phyloP scores from a whole-genome alignment of 2,113 vertebrate genomes.

The Tor tambroides region DNA sequence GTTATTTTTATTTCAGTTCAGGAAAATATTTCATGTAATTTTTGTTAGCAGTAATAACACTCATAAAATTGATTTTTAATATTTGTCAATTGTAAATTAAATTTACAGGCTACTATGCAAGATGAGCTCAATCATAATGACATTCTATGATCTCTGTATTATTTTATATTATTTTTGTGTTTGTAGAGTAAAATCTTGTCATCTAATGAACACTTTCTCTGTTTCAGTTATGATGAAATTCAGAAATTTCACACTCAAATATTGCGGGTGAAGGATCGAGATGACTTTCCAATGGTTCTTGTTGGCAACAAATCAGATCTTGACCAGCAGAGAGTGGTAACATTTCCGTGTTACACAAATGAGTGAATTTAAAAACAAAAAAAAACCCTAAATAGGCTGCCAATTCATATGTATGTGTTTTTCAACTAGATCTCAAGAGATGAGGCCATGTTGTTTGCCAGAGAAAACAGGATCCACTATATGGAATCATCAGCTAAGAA shows the following conservation, averaged over 20 bases:
- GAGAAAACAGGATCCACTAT: constrained; percentile 83
- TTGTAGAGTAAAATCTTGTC: not conserved
- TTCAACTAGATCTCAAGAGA: constrained; percentile 78
- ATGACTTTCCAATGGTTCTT: constrained; percentile 88
- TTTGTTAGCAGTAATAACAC: not conserved
- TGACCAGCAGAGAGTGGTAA: constrained; percentile 83
- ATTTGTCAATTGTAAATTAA: not conserved
- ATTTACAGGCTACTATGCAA: not conserved
- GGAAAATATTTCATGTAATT: not conserved
- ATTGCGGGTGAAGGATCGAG: constrained; percentile 87
- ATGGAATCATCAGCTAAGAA: constrained; percentile 89
- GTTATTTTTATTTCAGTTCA: not conserved
- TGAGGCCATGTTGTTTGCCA: constrained; percentile 79
- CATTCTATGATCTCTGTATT: no score
- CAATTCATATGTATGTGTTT: no score
- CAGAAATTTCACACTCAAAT: constrained; percentile 91
- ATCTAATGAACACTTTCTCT: not conserved
- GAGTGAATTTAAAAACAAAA: not conserved
- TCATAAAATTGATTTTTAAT: not conserved
- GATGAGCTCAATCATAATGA: no score
- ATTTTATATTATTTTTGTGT: not conserved
- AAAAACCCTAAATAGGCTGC: not conserved
- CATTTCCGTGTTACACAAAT: not conserved
- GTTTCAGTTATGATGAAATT: constrained; percentile 85
- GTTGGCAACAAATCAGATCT: constrained; percentile 90